Evolutionary conservation across 1,140 invertebrate genomes (phyloP), one percentile per base, ranked within the genome.

Genomic region (Lordiphosa collinella): DNA sequence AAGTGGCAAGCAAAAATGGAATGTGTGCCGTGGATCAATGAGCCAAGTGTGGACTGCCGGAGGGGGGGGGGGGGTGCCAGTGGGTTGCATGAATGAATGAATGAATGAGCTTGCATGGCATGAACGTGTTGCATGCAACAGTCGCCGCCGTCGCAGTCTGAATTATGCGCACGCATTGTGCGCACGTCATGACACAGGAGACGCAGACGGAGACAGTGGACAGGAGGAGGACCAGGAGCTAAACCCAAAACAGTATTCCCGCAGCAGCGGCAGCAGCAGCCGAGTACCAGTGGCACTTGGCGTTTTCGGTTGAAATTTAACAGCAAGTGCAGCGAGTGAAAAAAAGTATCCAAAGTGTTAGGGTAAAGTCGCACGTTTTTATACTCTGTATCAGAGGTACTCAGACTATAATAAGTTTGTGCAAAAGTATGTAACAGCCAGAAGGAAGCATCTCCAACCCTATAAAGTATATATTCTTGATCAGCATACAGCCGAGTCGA

Each of bases 131-230:
- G 76, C 76, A 82, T 82, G 76, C 76, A 82, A 67, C 70, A 54
- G 68, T 51, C 43, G 62, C 34, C 37, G 25, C 25, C 55, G 51
- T 58, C 46, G 37, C 58, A 63, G 51, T 58, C 78, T 84, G 78
- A 84, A 84, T 84, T 84, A 84, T 84, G 78, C 79, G 78, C 78
- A 84, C 78, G 78, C 78, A 84, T 84, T 84, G 78, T 84, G 78
- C 78, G 73, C 78, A 84, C 78, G 78, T 84, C 78, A 82, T 84
- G 67, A 51, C 57, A 62, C 57, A 62, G 65, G 47, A n/a, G n/a
- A n/a, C n/a, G n/a, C n/a, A n/a, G n/a, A n/a, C n/a, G n/a, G n/a
- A n/a, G n/a, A 37, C 67, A 38, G 63, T 43, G 48, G 36, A 47
- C 47, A 54, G 49, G 32, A 63, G 38, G 53, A 32, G 47, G 29